These are phyloP conservation scores for Myiozetetes cayanensis DNA, from an alignment of 2,113 vertebrate genomes.

Conservation along the genomic window DNA sequence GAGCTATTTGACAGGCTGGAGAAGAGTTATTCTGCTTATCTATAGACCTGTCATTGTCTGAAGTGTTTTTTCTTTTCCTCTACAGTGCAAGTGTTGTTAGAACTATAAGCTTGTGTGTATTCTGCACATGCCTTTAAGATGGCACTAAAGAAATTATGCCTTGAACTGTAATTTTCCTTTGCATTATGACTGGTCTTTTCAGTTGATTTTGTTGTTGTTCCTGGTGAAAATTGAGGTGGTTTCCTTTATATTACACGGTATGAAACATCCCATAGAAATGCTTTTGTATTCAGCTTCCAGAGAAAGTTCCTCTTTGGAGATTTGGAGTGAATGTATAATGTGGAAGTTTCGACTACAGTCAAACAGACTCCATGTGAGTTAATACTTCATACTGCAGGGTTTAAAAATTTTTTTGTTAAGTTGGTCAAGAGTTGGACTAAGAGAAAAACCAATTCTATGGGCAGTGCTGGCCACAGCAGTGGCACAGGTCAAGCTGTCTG, in stretches of 20 bases:
- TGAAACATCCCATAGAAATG: background rate
- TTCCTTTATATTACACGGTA: background rate
- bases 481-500: background rate
- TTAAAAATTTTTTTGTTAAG: background rate
- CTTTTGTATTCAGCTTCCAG: background rate
- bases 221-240: background rate
- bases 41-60: background rate
- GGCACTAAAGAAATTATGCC: background rate
- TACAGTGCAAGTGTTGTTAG: background rate
- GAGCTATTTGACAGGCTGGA: background rate
- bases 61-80: background rate
- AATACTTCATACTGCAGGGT: background rate
- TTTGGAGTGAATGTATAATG: slow-evolving; percentile 29
- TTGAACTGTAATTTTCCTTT: background rate
- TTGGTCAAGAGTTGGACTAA: background rate
- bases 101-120: background rate
- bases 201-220: background rate
- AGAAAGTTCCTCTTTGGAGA: slow-evolving; percentile 26
- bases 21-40: background rate
- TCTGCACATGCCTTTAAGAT: background rate
- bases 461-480: background rate
- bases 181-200: background rate
- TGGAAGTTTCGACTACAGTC: background rate
- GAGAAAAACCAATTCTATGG: background rate
- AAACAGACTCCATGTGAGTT: background rate